Conservation (phyloP, 2,888 invertebrate species). For the Geotrupes spiniger region DNA sequence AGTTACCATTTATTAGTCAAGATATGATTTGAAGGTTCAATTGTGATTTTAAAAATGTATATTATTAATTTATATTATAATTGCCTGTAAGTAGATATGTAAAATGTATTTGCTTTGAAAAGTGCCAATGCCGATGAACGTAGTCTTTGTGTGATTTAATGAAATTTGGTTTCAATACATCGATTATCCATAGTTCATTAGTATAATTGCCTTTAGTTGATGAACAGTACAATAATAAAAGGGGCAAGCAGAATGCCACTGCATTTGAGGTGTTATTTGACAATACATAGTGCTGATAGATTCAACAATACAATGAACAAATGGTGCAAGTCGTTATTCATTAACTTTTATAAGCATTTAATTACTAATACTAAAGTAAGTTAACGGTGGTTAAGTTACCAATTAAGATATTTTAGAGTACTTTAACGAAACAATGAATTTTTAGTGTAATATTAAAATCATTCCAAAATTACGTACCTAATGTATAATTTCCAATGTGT, state of each 20-base stretch:
- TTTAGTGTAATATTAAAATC: slow-evolving; percentile 33
- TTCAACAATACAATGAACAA: slow-evolving; percentile 50
- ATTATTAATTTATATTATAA: slow-evolving; percentile 1
- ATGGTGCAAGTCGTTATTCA: slow-evolving; percentile 49
- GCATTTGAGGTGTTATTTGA: slow-evolving; percentile 50
- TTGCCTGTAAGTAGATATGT: slow-evolving; percentile 1
- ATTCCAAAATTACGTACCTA: slow-evolving; percentile 53
- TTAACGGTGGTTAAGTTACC: slow-evolving; percentile 48
- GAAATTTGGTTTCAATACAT: slow-evolving; percentile 41
- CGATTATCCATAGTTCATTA: slow-evolving; percentile 34
- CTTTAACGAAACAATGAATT: slow-evolving; percentile 17
- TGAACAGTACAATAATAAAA: slow-evolving; percentile 45
- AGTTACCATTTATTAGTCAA: slow-evolving; percentile 2
- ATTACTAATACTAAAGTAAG: slow-evolving; percentile 29
- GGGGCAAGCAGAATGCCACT: slow-evolving; percentile 36
- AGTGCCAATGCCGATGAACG: slow-evolving; percentile 7
- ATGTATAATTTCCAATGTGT: slow-evolving; percentile 48
- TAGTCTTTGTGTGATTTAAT: slow-evolving; percentile 36
- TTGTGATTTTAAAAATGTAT: slow-evolving; percentile 4
- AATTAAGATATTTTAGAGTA: slow-evolving; percentile 33
- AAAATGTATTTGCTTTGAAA: slow-evolving; percentile 2
- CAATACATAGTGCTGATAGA: slow-evolving; percentile 51
- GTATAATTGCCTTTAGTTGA: slow-evolving; percentile 43
- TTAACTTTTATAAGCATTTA: slow-evolving; percentile 47
- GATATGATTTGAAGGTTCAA: neutral